Conservation (phyloP, 2,113 vertebrate species). For the Hystrix brachyura region DNA sequence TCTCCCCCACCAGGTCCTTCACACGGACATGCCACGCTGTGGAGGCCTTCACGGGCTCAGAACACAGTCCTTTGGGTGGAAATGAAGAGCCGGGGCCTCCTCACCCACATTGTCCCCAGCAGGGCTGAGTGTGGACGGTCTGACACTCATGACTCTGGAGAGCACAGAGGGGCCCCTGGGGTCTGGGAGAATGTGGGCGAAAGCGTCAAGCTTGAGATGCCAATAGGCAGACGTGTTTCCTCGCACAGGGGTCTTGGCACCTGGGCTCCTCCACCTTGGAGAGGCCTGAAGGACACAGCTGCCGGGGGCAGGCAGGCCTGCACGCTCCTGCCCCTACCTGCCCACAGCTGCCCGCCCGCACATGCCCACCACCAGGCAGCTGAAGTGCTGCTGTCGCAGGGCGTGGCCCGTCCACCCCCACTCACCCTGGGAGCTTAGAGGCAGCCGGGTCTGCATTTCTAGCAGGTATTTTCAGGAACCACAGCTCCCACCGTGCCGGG, state of each 20-base stretch:
- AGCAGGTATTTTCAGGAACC: neutral
- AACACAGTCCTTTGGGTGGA: neutral
- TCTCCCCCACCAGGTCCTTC: neutral
- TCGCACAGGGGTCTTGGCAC: neutral
- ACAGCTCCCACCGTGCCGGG: neutral
- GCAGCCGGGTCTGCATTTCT: neutral
- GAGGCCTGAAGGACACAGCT: neutral
- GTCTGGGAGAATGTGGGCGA: accelerated
- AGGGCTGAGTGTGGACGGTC: neutral
- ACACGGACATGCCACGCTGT: accelerated
- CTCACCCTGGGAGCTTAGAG: too few relatives aligned
- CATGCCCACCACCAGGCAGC: neutral
- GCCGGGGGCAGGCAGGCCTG: neutral
- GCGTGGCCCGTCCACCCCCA: accelerated
- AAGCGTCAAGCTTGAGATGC: neutral
- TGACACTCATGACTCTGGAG: accelerated
- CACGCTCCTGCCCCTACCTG: neutral
- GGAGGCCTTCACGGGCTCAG: neutral
- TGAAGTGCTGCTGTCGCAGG: neutral
- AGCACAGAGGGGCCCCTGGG: accelerated
- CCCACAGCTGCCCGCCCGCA: neutral
- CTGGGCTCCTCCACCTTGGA: neutral
- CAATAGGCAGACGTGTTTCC: accelerated
- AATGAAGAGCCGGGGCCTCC: too few relatives aligned
- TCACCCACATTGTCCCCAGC: neutral